These are phyloP conservation scores for Drosophila paramelanica DNA, from an alignment of 2,888 invertebrate species.

Conservation along the genomic window DNA sequence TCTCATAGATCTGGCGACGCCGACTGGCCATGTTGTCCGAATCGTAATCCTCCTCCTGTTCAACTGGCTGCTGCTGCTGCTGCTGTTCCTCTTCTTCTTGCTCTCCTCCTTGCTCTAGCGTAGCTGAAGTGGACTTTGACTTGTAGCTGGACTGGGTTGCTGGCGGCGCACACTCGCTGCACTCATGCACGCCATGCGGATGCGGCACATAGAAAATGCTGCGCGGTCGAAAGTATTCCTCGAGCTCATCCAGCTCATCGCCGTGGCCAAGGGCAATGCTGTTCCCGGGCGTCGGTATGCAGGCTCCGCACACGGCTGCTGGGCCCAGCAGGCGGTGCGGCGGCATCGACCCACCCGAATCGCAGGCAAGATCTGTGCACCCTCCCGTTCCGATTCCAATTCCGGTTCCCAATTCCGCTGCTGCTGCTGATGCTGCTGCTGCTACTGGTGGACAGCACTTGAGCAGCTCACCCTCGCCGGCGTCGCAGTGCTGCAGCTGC, in stretches of 20 bases:
- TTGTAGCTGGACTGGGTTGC: constrained; percentile 12
- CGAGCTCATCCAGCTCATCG: constrained; percentile 86
- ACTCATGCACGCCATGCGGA: constrained; percentile 88
- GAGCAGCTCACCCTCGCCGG: constrained; percentile 71
- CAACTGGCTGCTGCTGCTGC: constrained; percentile 5
- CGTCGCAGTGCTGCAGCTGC: constrained; percentile 71
- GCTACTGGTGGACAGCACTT: constrained; percentile 69
- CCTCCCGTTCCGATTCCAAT: too few relatives aligned
- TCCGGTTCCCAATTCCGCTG: not conserved
- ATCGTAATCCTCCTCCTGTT: constrained; percentile 43
- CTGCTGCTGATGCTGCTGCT: too few relatives aligned
- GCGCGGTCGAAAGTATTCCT: constrained; percentile 88
- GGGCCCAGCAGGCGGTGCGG: constrained; percentile 88
- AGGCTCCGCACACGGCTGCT: constrained; percentile 89
- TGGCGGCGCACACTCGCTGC: constrained; percentile 84
- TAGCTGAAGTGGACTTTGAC: not conserved
- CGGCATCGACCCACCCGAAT: constrained; percentile 87
- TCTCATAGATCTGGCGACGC: constrained; percentile 93
- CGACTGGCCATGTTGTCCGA: constrained; percentile 83
- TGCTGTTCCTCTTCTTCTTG: constrained; percentile 66
- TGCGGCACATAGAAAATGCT: constrained; percentile 89
- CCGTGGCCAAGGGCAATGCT: constrained; percentile 33
- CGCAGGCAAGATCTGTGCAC: constrained; percentile 4
- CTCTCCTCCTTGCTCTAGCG: constrained; percentile 24
- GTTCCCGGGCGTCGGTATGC: constrained; percentile 85